Evolutionary conservation across 2,113 vertebrate genomes (phyloP), one percentile per base, ranked within the genome.

Genomic region (Equus przewalskii): DNA sequence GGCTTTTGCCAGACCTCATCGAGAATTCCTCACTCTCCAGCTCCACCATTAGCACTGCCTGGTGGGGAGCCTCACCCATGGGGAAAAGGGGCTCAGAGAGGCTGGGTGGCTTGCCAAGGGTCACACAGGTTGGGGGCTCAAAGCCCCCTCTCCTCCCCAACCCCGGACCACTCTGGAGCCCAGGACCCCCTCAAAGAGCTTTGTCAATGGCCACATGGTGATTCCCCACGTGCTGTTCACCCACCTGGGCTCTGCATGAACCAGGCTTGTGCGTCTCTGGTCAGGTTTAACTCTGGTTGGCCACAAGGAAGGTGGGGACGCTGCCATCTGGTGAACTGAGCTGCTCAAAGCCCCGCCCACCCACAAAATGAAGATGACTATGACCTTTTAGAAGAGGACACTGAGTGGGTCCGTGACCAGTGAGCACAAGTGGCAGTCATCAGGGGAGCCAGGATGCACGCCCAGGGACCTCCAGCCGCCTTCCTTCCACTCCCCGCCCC

Each of bases 401-500:
- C 76, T 24, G 9, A 30, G 46, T 56, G 7, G 0, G 7, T 10
- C 46, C 41, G 67, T 14, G 54, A 3, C 46, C 14, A 11, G 33
- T 41, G 24, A 41, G 73, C 73, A 22, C 58, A 3, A 0, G 87
- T 0, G 1, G 14, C 87, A 13, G 58, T 4, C 19, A 26, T 4
- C 4, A 3, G 33, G 54, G 60, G 33, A 30, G 58, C 46, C 11
- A 0, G 73, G 46, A 28, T 0, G 62, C 7, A 13, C 9, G 0
- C 62, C 49, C 49, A 10, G 46, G 73, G 2, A 33, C 24, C 22
- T 89, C 28, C 1, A 60, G 58, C 58, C 7, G 11, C n/a, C 9
- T 19, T n/a, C 33, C 9, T 36, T 12, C 24, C 24, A 28, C 30
- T 0, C 0, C 0, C 22, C 30, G 0, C 0, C 0, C 22, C 6